A percentile compares a stretch with the other conserved stretches of the same genome.
Conservation (phyloP, 2,797 vertebrate species). For the Stomatorhinus walkeri region DNA sequence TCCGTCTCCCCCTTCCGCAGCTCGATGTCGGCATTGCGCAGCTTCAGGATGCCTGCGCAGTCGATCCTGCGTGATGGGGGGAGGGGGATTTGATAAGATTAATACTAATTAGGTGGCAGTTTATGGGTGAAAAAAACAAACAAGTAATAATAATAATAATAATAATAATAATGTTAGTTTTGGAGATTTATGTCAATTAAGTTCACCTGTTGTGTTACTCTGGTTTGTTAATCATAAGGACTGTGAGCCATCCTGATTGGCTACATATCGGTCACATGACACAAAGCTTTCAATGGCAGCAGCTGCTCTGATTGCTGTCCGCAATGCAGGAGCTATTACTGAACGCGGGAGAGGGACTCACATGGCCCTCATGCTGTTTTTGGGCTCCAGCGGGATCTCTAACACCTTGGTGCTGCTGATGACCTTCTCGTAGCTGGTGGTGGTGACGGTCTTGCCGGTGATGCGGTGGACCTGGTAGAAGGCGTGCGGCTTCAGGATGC, state of each 20-base stretch:
- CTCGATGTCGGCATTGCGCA: conserved; percentile 93
- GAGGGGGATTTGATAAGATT: background rate
- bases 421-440: conserved; percentile 93
- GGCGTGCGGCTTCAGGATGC: conserved; percentile 94
- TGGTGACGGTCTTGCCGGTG: conserved; percentile 96
- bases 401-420: conserved; percentile 88
- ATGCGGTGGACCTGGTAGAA: conserved; percentile 99
- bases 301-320: background rate
- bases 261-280: background rate
- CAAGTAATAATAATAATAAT: background rate
- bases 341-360: conserved; percentile 51
- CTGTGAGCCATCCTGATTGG: background rate
- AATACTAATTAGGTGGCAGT: background rate
- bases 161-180: background rate
- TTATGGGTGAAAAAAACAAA: background rate
- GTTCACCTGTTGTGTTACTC: background rate
- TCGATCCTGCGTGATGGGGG: conserved; percentile 69
- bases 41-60: conserved; percentile 93
- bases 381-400: conserved; percentile 92
- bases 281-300: background rate
- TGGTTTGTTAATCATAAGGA: background rate
- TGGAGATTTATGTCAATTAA: background rate
- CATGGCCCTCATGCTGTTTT: conserved; percentile 98
- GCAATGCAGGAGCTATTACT: background rate
- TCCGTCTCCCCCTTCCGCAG: conserved; percentile 95